phyloP scores from a whole-genome alignment of 2,797 vertebrate species.

The Schizothorax lantsangensis region DNA sequence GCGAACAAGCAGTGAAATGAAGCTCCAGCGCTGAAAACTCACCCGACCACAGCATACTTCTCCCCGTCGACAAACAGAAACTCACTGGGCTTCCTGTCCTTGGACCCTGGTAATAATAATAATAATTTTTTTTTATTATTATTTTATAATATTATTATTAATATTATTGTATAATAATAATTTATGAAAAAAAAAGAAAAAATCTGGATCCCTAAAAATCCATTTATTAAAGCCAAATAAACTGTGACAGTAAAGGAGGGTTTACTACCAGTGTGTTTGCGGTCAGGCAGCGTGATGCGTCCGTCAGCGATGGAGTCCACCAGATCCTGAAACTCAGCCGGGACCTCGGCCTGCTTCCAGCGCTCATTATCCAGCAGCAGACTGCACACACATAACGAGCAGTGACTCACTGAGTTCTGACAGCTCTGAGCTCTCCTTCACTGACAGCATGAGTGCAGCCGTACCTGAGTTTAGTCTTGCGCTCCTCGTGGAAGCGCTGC shows the following conservation, averaged over 20 bases:
- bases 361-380: constrained; percentile 95
- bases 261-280: constrained; percentile 81
- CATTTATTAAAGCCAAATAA: background rate
- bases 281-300: constrained; percentile 89
- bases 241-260: background rate
- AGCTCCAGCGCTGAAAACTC: constrained; percentile 60
- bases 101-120: constrained; percentile 69
- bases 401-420: background rate
- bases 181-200: too few relatives aligned
- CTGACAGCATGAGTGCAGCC: background rate
- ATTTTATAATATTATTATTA: too few relatives aligned
- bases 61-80: constrained; percentile 90
- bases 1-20: background rate
- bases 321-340: constrained; percentile 95
- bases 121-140: too few relatives aligned
- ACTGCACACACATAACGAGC: constrained; percentile 68
- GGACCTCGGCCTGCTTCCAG: constrained; percentile 98
- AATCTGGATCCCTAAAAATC: background rate
- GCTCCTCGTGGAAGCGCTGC: constrained; percentile 95
- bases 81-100: constrained; percentile 89
- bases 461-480: constrained; percentile 95
- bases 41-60: constrained; percentile 97
- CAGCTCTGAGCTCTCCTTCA: background rate
- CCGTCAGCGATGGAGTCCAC: constrained; percentile 93
- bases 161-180: too few relatives aligned